phyloP scores from a whole-genome alignment of 2,113 vertebrate species.

The Albula goreensis region DNA sequence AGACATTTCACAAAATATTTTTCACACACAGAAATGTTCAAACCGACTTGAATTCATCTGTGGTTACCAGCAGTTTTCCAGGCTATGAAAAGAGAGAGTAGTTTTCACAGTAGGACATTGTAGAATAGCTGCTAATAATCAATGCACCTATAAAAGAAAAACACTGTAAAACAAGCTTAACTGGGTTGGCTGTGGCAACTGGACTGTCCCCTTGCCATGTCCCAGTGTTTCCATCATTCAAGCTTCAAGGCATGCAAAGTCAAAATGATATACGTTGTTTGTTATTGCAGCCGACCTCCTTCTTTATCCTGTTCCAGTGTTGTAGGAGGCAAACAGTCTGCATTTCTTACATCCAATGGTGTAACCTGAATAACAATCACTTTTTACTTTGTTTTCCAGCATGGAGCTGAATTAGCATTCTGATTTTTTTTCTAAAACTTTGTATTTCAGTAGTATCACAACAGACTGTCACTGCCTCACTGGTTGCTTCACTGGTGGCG shows the following conservation, averaged over 20 bases:
- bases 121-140: background rate
- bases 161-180: background rate
- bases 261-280: background rate
- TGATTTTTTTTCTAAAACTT: background rate
- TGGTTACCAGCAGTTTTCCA: background rate
- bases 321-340: background rate
- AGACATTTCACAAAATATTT: background rate
- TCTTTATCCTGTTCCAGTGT: background rate
- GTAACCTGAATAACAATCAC: background rate
- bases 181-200: background rate
- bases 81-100: background rate
- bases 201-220: background rate
- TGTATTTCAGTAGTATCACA: background rate
- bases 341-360: background rate
- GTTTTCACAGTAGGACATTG: background rate
- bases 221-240: background rate
- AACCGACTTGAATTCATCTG: background rate
- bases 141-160: background rate
- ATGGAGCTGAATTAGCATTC: background rate
- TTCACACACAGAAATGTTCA: background rate
- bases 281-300: background rate
- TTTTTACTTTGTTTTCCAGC: background rate
- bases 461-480: background rate
- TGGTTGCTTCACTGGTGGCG: background rate
- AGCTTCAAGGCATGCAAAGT: background rate